A percentile compares a stretch with the other conserved stretches of the same genome.
Evolutionary conservation across 2,113 vertebrate species (phyloP).

Genomic region (Hirundichthys speculiger): DNA sequence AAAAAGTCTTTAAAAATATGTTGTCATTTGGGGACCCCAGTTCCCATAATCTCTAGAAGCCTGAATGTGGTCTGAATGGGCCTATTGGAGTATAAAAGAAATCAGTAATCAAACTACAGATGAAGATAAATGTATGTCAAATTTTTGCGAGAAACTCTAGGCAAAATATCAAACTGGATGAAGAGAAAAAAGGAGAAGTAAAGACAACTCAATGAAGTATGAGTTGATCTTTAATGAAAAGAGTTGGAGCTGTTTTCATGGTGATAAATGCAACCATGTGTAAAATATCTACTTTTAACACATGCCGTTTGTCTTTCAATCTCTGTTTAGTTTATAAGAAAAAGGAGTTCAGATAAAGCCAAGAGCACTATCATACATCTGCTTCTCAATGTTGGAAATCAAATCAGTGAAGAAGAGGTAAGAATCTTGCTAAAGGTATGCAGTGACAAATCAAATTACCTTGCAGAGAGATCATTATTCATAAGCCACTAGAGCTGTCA

Average conservation of each 20-base stretch:
- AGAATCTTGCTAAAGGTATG: slow-evolving; percentile 47
- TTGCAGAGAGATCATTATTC: slow-evolving; percentile 66
- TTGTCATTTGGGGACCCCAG: too few species aligned
- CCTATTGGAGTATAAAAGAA: neutral
- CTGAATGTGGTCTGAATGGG: too few species aligned
- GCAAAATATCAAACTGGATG: slow-evolving; percentile 32
- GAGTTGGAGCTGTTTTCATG: slow-evolving; percentile 46
- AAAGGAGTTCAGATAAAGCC: slow-evolving; percentile 32
- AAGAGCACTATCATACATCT: slow-evolving; percentile 40
- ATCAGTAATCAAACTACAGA: slow-evolving; percentile 17
- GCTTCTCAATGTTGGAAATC: slow-evolving; percentile 56
- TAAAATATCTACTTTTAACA: slow-evolving; percentile 4
- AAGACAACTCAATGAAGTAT: slow-evolving; percentile 42
- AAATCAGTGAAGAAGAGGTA: slow-evolving; percentile 61
- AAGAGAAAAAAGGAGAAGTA: slow-evolving; percentile 27
- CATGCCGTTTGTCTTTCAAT: slow-evolving; percentile 23
- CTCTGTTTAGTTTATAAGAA: slow-evolving; percentile 32
- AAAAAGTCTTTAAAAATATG: too few species aligned
- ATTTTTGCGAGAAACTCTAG: slow-evolving; percentile 15
- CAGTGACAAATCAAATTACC: slow-evolving; percentile 71
- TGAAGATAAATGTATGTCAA: slow-evolving; percentile 43
- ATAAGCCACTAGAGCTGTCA: slow-evolving; percentile 53
- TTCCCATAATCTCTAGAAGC: too few species aligned
- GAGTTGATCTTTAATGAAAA: slow-evolving; percentile 38
- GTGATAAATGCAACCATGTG: slow-evolving; percentile 26